phyloP scores from a whole-genome alignment of 1,140 invertebrate species.

The Thaumetopoea pityocampa region DNA sequence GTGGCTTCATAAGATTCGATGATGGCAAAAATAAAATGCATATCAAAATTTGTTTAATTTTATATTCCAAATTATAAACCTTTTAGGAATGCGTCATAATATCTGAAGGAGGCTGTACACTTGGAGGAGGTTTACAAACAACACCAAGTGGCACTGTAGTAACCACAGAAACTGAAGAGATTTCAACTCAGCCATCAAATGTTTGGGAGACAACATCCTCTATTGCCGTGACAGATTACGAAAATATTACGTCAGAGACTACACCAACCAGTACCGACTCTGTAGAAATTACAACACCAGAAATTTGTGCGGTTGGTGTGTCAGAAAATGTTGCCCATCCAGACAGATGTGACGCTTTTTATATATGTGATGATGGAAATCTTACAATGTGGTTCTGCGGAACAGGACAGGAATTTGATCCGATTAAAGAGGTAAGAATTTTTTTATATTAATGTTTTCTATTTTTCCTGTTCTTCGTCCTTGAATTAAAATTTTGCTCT shows the following conservation, averaged over 20 bases:
- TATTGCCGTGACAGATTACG: background rate
- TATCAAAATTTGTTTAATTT: too few species aligned
- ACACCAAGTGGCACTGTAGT: background rate
- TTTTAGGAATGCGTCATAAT: conserved; percentile 5
- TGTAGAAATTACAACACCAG: background rate
- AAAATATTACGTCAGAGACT: background rate
- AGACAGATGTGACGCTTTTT: conserved; percentile 26
- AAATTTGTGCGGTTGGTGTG: conserved; percentile 15
- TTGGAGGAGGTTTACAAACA: too few species aligned
- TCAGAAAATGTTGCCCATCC: conserved; percentile 25
- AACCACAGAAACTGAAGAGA: background rate
- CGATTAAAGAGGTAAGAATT: conserved; percentile 19
- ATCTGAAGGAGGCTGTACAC: conserved; percentile 10
- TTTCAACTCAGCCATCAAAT: background rate
- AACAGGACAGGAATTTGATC: conserved; percentile 30
- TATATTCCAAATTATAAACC: too few species aligned
- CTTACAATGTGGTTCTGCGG: conserved; percentile 20
- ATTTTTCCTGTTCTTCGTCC: too few species aligned
- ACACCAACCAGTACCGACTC: background rate
- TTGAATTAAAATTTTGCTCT: too few species aligned
- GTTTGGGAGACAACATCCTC: background rate
- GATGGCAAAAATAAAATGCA: too few species aligned
- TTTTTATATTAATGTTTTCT: too few species aligned
- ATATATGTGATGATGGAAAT: conserved; percentile 26
- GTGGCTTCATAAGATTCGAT: too few species aligned